phyloP scores from a whole-genome alignment of 2,113 vertebrate genomes.

The Garra rufa region DNA sequence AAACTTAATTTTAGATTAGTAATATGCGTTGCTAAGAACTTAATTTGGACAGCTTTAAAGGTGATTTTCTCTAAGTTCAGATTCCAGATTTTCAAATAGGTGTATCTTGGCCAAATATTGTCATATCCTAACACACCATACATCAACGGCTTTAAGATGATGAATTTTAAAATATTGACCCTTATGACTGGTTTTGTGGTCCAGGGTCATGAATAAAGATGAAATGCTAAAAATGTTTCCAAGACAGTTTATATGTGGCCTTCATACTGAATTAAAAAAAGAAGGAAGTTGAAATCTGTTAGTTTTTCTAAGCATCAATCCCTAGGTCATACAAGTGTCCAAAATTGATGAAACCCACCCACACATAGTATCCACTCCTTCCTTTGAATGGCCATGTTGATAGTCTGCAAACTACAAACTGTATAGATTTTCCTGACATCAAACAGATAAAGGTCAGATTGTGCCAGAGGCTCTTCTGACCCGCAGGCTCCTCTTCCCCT shows the following conservation, averaged over 20 bases:
- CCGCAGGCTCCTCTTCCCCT: constrained; percentile 51
- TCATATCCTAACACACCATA: no score
- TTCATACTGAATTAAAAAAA: background rate
- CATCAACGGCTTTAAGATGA: no score
- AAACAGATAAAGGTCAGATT: constrained; percentile 43
- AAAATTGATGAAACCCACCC: background rate
- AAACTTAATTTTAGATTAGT: no score
- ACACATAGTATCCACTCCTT: background rate
- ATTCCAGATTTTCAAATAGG: no score
- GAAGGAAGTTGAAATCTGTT: background rate
- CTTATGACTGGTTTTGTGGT: no score
- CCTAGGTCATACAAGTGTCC: background rate
- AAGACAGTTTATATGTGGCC: background rate
- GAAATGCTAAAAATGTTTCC: background rate
- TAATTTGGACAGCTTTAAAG: no score
- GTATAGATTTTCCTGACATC: constrained; percentile 32
- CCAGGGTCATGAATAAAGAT: no score
- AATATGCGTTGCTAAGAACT: no score
- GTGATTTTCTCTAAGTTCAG: no score
- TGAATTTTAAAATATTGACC: no score
- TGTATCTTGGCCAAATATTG: no score
- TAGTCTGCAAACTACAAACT: constrained; percentile 2
- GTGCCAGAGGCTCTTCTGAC: constrained; percentile 34
- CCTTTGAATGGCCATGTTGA: constrained; percentile 1
- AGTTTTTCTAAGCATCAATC: background rate